Evolutionary conservation across 2,797 vertebrate species (phyloP).

Genomic region (Falco cherrug): DNA sequence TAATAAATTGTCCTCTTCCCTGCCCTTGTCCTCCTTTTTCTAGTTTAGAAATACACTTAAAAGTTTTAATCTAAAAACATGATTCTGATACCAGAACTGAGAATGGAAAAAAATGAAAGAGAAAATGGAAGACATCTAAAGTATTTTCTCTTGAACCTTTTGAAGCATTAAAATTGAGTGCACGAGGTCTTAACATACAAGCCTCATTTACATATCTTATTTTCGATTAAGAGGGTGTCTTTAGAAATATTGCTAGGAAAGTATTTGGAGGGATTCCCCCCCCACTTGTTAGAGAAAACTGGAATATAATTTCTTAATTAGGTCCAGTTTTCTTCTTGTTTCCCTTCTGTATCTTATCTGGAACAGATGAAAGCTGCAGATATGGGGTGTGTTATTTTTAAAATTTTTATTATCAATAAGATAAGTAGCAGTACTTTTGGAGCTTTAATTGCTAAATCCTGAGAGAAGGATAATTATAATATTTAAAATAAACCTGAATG

Average conservation of each 20-base stretch:
- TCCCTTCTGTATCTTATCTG: neutral
- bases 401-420: neutral
- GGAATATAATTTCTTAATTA: neutral
- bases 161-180: constrained; percentile 41
- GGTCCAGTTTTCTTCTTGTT: neutral
- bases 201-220: constrained; percentile 24
- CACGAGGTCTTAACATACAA: neutral
- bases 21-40: constrained; percentile 67
- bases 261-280: neutral
- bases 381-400: neutral
- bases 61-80: constrained; percentile 48
- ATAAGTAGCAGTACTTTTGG: neutral
- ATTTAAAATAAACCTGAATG: neutral
- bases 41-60: constrained; percentile 18
- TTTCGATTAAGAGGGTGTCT: neutral
- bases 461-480: neutral
- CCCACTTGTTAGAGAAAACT: neutral
- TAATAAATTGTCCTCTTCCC: constrained; percentile 56
- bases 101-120: neutral
- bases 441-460: neutral
- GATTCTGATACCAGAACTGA: constrained; percentile 12
- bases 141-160: neutral
- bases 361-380: neutral
- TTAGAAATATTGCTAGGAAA: neutral
- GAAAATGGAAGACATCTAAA: constrained; percentile 9